Evolutionary conservation across 2,797 vertebrate species (phyloP).

Genomic region (Tokudaia tokunoshimensis): DNA sequence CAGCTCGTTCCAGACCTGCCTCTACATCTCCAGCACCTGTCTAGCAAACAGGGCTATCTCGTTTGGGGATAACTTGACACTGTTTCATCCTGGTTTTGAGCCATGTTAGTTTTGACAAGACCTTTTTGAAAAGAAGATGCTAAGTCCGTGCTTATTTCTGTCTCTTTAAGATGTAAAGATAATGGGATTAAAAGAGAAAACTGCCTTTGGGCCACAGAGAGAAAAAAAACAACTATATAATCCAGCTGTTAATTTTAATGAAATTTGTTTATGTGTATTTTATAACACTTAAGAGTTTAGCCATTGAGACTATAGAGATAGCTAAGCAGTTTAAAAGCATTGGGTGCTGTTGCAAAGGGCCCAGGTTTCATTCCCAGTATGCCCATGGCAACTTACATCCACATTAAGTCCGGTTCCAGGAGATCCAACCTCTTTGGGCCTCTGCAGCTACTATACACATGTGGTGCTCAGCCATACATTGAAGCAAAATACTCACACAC

Average conservation of each 20-base stretch:
- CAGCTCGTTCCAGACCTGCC: background rate
- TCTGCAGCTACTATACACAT: background rate
- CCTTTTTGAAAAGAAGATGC: background rate
- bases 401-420: background rate
- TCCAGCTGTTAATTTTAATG: background rate
- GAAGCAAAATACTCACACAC: background rate
- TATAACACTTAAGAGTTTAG: background rate
- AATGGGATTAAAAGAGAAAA: background rate
- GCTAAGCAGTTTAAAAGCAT: background rate
- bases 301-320: background rate
- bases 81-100: background rate
- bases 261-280: background rate
- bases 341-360: background rate
- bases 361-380: background rate
- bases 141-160: background rate
- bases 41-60: background rate
- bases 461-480: background rate
- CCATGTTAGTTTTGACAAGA: conserved; percentile 34
- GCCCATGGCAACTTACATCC: background rate
- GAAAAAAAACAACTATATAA: background rate
- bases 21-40: conserved; percentile 29
- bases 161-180: conserved; percentile 20
- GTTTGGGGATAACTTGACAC: conserved; percentile 34
- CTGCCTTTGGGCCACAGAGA: background rate
- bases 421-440: too few species aligned